Base-by-base conservation (phyloP, 30 jellyfish, hydroid and myxozoan species). In the Morbakka virulenta region DNA sequence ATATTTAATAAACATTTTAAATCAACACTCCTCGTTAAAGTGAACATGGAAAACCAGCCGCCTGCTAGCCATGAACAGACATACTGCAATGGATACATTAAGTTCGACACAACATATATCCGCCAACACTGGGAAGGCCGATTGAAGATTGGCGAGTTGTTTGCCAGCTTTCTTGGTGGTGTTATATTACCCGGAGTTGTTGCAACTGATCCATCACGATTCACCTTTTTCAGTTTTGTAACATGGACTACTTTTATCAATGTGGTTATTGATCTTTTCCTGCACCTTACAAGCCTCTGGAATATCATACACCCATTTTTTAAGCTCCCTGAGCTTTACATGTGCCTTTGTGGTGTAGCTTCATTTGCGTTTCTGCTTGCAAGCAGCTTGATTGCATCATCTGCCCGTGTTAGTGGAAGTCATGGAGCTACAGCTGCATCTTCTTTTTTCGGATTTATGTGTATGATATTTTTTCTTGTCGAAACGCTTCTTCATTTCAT, bases 281-380 rank as follows among this genome's bases (percentile, higher is more conserved):
- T 83, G 36, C 95, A 83, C 51, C 50, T 83, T 48, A 52, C 73
- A 23, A 69, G 87, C 14, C 41, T 83, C 13, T 83, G 95, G 95
- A 76, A 50, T 31, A 84, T 69, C 17, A 30, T 74, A 50, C 35
- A 69, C 62, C 63, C 63, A 41, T 20, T 83, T 11, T 83, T 84
- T 53, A 72, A 85, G 23, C 86, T 85, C 11, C 95, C 95, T 4
- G 95, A 83, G 53, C 83, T 83, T 0, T 83, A 61, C 78, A 53
- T 73, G 49, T 80, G 68, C 29, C 87, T 83, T 9, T 83, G 95
- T 31, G 35, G 76, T 13, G 48, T 83, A n/a, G 95, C 95, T 0
- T 62, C 76, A 14, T 64, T 14, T 20, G 31, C 87, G 25, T 83
- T 83, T 27, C 69, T 83, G 62, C 95, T 83, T 11, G 64, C 87